These are phyloP conservation scores for Rhegmatorhina hoffmannsi DNA, from an alignment of 2,113 vertebrate genomes.

Conservation along the genomic window DNA sequence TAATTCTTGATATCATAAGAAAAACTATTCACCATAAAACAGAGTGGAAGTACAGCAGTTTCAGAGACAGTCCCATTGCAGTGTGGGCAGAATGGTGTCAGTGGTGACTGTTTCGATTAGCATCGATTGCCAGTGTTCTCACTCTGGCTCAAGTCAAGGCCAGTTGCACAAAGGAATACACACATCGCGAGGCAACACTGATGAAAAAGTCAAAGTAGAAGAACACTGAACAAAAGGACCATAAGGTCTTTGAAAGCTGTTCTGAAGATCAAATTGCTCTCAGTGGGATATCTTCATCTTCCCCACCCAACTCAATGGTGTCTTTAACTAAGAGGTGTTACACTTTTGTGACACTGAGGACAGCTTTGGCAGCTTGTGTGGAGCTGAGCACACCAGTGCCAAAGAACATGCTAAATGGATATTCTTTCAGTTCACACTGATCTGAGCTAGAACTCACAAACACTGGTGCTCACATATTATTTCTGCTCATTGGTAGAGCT, in stretches of 20 bases:
- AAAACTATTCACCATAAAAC: not conserved
- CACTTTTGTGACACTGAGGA: not conserved
- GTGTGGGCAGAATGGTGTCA: not conserved
- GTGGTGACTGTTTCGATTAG: fast-evolving
- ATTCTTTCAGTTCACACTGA: not conserved
- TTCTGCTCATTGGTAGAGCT: not conserved
- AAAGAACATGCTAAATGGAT: not conserved
- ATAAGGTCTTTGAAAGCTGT: not conserved
- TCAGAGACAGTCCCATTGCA: not conserved
- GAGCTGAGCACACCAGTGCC: not conserved
- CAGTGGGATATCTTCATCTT: not conserved
- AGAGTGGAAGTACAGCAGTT: not conserved
- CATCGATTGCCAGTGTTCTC: not conserved
- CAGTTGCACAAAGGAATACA: not conserved
- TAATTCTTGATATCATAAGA: not conserved
- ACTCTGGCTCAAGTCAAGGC: not conserved
- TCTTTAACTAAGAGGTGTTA: not conserved
- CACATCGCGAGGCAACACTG: fast-evolving
- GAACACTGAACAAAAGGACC: not conserved
- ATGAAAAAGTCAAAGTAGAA: not conserved
- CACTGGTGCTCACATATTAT: not conserved
- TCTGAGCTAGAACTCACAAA: not conserved
- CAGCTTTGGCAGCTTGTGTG: not conserved
- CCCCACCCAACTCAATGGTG: fast-evolving
- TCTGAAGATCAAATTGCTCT: not conserved